Percentiles rank a stretch among this genome's conserved stretches.
phyloP scores from a whole-genome alignment of 2,888 invertebrate genomes.

The Drosophila imparisetae region DNA sequence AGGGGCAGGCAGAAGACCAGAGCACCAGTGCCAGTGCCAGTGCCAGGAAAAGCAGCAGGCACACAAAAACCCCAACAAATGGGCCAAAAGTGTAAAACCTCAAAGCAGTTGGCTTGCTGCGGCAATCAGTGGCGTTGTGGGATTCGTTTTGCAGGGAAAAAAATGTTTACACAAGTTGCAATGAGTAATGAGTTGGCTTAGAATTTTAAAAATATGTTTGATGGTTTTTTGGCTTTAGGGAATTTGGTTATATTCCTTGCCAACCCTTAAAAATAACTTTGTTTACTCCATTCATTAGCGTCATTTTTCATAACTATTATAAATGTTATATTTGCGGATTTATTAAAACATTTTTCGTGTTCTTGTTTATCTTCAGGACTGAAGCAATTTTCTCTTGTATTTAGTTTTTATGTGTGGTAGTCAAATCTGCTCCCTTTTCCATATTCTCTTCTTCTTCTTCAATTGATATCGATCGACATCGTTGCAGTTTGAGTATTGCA shows the following conservation, averaged over 20 bases:
- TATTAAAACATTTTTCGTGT: neutral
- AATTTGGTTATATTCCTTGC: conserved; percentile 3
- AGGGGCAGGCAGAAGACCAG: conserved; percentile 11
- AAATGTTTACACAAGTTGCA: conserved; percentile 46
- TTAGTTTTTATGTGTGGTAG: neutral
- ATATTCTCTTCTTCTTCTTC: too few relatives aligned
- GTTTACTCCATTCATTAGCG: conserved; percentile 7
- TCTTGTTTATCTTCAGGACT: neutral
- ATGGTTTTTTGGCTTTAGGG: conserved; percentile 16
- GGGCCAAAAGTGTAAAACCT: conserved; percentile 76
- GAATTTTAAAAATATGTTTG: conserved; percentile 21
- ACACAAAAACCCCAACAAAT: conserved; percentile 57
- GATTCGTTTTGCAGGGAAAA: conserved; percentile 36
- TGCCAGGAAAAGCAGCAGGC: conserved; percentile 16
- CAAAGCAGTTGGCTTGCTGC: conserved; percentile 51
- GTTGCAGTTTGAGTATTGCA: too few relatives aligned
- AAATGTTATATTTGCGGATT: neutral
- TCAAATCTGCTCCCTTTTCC: too few relatives aligned
- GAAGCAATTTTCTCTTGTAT: neutral
- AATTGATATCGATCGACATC: too few relatives aligned
- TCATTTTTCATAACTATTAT: neutral
- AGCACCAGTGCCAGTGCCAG: conserved; percentile 4
- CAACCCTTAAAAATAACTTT: conserved; percentile 7
- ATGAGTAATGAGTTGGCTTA: conserved; percentile 72
- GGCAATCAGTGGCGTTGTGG: conserved; percentile 67